Percentiles rank a stretch among this genome's conserved stretches.
Conservation (phyloP, 1,140 invertebrate species). For the Drosophila punjabiensis region DNA sequence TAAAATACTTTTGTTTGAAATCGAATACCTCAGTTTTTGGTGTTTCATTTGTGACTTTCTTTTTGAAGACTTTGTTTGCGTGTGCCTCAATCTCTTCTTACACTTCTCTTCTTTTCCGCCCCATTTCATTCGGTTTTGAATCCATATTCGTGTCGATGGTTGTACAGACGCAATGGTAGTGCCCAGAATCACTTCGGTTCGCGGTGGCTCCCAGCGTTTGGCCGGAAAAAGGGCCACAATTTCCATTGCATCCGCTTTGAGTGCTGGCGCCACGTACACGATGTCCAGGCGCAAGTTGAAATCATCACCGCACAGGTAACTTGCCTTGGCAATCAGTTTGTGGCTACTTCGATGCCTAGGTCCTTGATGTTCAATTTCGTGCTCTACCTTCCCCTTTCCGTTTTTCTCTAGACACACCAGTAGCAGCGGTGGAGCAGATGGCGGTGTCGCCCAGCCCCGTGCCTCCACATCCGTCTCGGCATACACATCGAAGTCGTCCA, state of each 20-base stretch:
- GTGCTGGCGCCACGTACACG: slow-evolving; percentile 37
- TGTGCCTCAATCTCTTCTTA: slow-evolving; percentile 4
- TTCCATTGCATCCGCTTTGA: slow-evolving; percentile 12
- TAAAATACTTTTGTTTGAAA: neutral
- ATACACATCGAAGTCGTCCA: slow-evolving; percentile 17
- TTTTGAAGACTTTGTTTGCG: slow-evolving; percentile 14
- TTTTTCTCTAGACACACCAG: slow-evolving; percentile 41
- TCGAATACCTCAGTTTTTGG: neutral
- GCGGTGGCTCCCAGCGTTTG: slow-evolving; percentile 51
- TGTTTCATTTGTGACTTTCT: slow-evolving; percentile 40
- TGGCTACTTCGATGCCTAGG: slow-evolving; percentile 1
- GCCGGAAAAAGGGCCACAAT: slow-evolving; percentile 54
- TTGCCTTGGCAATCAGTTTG: slow-evolving; percentile 24
- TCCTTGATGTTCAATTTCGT: slow-evolving; percentile 7
- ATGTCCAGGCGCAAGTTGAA: slow-evolving; percentile 64
- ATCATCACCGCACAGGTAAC: slow-evolving; percentile 64
- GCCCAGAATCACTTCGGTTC: slow-evolving; percentile 53
- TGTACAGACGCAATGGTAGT: slow-evolving; percentile 34
- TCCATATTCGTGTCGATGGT: slow-evolving; percentile 10
- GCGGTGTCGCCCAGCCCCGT: neutral
- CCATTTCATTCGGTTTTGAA: neutral
- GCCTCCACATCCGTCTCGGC: slow-evolving; percentile 3
- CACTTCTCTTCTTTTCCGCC: slow-evolving; percentile 10
- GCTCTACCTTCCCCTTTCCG: slow-evolving; percentile 12
- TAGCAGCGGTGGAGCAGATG: slow-evolving; percentile 15